Evolutionary conservation across 2,888 invertebrate genomes (phyloP).

Genomic region (Pseudoips prasinana): DNA sequence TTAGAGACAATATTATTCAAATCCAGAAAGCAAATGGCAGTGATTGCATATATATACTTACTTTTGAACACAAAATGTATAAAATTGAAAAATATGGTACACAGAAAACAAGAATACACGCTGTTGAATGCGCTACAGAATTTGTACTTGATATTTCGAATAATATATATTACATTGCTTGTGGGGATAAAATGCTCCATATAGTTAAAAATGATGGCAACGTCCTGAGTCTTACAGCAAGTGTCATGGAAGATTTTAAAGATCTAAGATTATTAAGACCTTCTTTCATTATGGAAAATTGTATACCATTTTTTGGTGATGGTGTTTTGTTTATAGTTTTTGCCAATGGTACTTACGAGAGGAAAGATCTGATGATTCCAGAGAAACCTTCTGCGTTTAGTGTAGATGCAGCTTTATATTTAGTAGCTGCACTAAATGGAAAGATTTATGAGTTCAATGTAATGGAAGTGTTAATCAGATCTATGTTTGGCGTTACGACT

Average conservation of each 20-base stretch:
- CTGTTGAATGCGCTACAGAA: slow-evolving; percentile 48
- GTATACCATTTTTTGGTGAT: slow-evolving; percentile 59
- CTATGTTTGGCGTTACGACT: slow-evolving; percentile 48
- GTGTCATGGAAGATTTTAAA: slow-evolving; percentile 47
- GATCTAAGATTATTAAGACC: slow-evolving; percentile 53
- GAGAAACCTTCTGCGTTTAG: slow-evolving; percentile 57
- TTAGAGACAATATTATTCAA: slow-evolving; percentile 56
- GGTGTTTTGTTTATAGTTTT: slow-evolving; percentile 48
- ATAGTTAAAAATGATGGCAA: slow-evolving; percentile 45
- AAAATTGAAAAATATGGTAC: slow-evolving; percentile 54
- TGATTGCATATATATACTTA: slow-evolving; percentile 51
- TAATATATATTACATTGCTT: slow-evolving; percentile 59
- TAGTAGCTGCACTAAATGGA: slow-evolving; percentile 57
- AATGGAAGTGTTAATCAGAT: slow-evolving; percentile 54
- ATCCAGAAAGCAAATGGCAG: slow-evolving; percentile 60
- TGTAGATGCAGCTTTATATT: slow-evolving; percentile 56
- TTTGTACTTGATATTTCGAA: slow-evolving; percentile 65
- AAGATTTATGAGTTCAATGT: slow-evolving; percentile 66
- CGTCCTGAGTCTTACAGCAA: slow-evolving; percentile 34
- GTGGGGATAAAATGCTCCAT: slow-evolving; percentile 46
- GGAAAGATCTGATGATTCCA: slow-evolving; percentile 48
- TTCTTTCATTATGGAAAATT: slow-evolving; percentile 59
- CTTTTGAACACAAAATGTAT: slow-evolving; percentile 42
- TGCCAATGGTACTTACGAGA: slow-evolving; percentile 53
- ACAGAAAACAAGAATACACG: slow-evolving; percentile 39